These are phyloP conservation scores for Rostratula benghalensis DNA, from an alignment of 2,113 vertebrate species.

Conservation along the genomic window DNA sequence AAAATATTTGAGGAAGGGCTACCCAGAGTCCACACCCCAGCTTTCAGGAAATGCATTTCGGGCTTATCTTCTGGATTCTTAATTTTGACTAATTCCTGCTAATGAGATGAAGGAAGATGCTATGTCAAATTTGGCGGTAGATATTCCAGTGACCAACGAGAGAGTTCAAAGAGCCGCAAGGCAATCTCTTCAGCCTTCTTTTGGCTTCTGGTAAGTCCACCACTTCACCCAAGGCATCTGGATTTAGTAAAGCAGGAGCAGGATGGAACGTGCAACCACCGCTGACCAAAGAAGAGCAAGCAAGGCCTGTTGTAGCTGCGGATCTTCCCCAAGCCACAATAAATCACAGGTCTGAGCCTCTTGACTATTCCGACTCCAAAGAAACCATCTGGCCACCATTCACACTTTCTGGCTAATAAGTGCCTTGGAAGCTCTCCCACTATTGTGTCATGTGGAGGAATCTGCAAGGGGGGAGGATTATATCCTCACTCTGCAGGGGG, in stretches of 20 bases:
- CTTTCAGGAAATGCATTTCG: not conserved
- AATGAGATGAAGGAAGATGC: slow-evolving; percentile 25
- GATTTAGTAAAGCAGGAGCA: slow-evolving; percentile 13
- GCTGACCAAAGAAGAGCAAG: slow-evolving; percentile 6
- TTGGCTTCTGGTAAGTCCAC: not conserved
- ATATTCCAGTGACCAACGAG: slow-evolving; percentile 27
- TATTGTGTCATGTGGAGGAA: slow-evolving; percentile 54
- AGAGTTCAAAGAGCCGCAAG: not conserved
- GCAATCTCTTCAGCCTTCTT: not conserved
- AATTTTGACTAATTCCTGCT: slow-evolving; percentile 38
- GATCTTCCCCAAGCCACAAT: slow-evolving; percentile 47
- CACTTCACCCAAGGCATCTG: slow-evolving; percentile 58
- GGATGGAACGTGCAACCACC: not conserved
- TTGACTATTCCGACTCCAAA: slow-evolving; percentile 60
- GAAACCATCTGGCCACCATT: slow-evolving; percentile 67
- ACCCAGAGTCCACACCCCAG: not conserved
- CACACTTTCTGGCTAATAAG: slow-evolving; percentile 63
- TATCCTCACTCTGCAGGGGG: slow-evolving; percentile 8
- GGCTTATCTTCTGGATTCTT: slow-evolving; percentile 13
- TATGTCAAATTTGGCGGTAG: not conserved
- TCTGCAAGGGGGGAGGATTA: slow-evolving; percentile 29
- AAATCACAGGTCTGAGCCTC: slow-evolving; percentile 56
- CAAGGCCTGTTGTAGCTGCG: not conserved
- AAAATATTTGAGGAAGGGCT: not conserved
- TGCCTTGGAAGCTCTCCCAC: slow-evolving; percentile 58